Evolutionary conservation across 2,888 invertebrate species (phyloP).

Genomic region (Xestia sexstrigata): DNA sequence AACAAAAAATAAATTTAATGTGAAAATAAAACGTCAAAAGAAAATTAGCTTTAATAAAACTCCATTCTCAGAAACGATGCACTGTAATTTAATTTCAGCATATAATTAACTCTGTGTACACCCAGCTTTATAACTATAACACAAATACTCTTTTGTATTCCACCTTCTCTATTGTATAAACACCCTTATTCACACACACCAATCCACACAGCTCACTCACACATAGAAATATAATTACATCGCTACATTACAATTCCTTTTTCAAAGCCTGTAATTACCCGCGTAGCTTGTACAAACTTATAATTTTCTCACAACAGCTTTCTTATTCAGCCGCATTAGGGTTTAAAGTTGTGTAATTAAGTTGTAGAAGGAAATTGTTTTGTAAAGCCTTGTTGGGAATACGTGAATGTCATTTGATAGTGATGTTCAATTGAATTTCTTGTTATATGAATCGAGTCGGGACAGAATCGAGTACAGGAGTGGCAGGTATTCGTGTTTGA

Average conservation of each 20-base stretch:
- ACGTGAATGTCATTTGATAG: constrained; percentile 80
- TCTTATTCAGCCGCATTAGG: constrained; percentile 69
- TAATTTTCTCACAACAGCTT: constrained; percentile 66
- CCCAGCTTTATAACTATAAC: constrained; percentile 51
- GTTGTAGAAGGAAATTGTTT: constrained; percentile 74
- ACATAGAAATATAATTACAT: constrained; percentile 76
- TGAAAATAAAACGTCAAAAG: constrained; percentile 26
- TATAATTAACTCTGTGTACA: constrained; percentile 57
- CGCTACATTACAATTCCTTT: constrained; percentile 83
- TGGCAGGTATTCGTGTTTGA: constrained; percentile 50
- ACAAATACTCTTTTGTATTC: constrained; percentile 60
- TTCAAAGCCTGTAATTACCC: constrained; percentile 82
- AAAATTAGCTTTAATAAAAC: constrained; percentile 24
- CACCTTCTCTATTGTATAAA: constrained; percentile 66
- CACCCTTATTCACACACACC: constrained; percentile 70
- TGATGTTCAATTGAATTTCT: constrained; percentile 60
- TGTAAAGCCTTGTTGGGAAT: constrained; percentile 83
- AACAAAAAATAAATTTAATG: not conserved
- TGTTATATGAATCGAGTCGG: constrained; percentile 44
- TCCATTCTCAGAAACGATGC: constrained; percentile 28
- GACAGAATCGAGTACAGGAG: constrained; percentile 29
- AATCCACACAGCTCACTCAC: constrained; percentile 68
- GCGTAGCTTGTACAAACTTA: constrained; percentile 75
- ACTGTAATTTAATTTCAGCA: constrained; percentile 34
- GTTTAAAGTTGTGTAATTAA: constrained; percentile 71